A percentile compares a stretch with the other conserved stretches of the same genome.
Evolutionary conservation across 2,113 vertebrate species (phyloP).

Genomic region (Oncorhynchus clarkii): DNA sequence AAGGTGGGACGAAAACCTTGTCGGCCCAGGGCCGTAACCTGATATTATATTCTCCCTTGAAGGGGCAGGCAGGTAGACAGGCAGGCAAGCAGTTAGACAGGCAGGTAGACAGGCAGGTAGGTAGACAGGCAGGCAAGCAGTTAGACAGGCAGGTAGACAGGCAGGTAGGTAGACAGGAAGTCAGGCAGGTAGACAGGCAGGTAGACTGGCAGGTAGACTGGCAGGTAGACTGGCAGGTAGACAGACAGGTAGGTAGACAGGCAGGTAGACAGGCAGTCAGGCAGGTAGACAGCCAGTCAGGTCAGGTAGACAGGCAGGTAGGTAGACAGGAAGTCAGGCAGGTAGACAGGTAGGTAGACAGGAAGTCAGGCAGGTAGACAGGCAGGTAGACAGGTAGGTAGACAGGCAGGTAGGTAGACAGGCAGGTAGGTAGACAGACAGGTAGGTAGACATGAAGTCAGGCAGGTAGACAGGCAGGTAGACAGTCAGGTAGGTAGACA

Average conservation of each 20-base stretch:
- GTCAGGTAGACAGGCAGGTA: neutral
- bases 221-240: neutral
- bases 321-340: too few species aligned
- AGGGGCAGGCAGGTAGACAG: neutral
- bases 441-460: neutral
- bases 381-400: too few species aligned
- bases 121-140: neutral
- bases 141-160: too few species aligned
- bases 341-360: neutral
- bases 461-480: neutral
- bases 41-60: conserved; percentile 6
- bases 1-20: conserved; percentile 41
- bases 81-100: neutral
- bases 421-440: too few species aligned
- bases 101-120: neutral
- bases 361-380: neutral
- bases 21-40: conserved; percentile 14
- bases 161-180: too few species aligned
- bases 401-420: neutral
- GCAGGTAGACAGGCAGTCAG: too few species aligned
- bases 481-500: too few species aligned
- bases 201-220: neutral
- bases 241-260: neutral
- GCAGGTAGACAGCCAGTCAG: neutral
- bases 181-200: too few species aligned